Base-by-base conservation (phyloP, 2,113 vertebrate genomes). In the Chloebia gouldiae region DNA sequence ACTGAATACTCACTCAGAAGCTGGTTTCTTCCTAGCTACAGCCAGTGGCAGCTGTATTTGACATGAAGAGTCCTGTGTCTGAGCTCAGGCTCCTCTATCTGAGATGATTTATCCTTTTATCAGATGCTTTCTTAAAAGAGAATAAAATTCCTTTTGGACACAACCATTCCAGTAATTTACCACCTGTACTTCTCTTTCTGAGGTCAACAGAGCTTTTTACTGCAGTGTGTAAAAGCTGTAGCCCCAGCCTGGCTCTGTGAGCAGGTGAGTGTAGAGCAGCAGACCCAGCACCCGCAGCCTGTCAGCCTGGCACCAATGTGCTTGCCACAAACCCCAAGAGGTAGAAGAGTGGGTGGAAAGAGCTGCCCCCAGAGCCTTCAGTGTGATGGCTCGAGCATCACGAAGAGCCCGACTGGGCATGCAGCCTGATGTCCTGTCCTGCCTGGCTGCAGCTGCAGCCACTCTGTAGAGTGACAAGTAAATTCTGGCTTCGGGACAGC, bases 351-450 rank as follows among this genome's bases (percentile, higher is more conserved):
- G 10, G 15, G 47, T 61, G 35, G 56, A 63, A 88, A 24, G 8
- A 45, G 18, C 31, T 88, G 42, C 19, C 20, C 16, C 57, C 57
- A 63, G 33, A 79, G 11, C 35, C 25, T 70, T 33, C 13, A 13
- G 12, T n/a, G 37, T 65, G 45, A 56, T 35, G 6, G 15, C 56
- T 78, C 28, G n/a, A 27, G 53, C 39, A n/a, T 3, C 12, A 23
- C n/a, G 49, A 22, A 72, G 39, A 45, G 19, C 9, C 59, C 0
- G 1, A 16, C 13, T 6, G 7, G n/a, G 3, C 3, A 5, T 17
- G n/a, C 44, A 69, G 24, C 21, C 63, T 44, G 33, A 7, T 4
- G 10, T 51, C 53, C 31, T 80, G 61, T 50, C 33, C 30, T 37
- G 25, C 33, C 64, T 18, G 40, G 20, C 47, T 68, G 28, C 53